A percentile compares a stretch with the other conserved stretches of the same genome.
Conservation (phyloP, 1,140 invertebrate species). For the Neocloeon triangulifer region DNA sequence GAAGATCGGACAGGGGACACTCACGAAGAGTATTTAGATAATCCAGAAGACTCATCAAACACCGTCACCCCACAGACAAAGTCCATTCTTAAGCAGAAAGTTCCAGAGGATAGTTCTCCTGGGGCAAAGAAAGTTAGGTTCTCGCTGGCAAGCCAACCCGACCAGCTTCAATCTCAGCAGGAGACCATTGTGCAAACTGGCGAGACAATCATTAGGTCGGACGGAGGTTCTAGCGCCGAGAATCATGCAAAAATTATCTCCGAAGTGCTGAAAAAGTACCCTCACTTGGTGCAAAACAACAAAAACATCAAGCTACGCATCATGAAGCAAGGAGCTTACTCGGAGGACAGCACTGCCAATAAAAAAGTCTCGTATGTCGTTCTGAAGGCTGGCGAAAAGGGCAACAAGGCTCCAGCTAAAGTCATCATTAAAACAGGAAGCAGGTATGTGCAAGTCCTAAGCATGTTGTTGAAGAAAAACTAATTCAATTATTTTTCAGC, state of each 20-base stretch:
- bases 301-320: constrained; percentile 75
- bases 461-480: too few relatives aligned
- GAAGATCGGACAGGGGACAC: constrained; percentile 11
- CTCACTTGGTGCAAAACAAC: constrained; percentile 61
- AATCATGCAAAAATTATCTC: constrained; percentile 65
- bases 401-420: constrained; percentile 18
- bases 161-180: constrained; percentile 18
- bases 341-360: constrained; percentile 9
- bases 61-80: constrained; percentile 5
- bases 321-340: constrained; percentile 27
- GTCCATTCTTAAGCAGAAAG: constrained; percentile 11
- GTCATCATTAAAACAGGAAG: not conserved
- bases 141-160: constrained; percentile 19
- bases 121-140: constrained; percentile 21
- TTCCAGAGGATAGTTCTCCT: constrained; percentile 9
- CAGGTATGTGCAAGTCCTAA: constrained; percentile 1
- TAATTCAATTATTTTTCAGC: too few relatives aligned
- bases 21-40: constrained; percentile 1
- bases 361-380: constrained; percentile 24
- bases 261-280: constrained; percentile 68
- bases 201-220: not conserved
- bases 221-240: constrained; percentile 15
- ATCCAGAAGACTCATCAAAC: not conserved
- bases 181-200: constrained; percentile 8
- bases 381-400: constrained; percentile 22